These are phyloP conservation scores for Tiliacea citrago DNA, from an alignment of 2,888 invertebrate species.

Conservation along the genomic window DNA sequence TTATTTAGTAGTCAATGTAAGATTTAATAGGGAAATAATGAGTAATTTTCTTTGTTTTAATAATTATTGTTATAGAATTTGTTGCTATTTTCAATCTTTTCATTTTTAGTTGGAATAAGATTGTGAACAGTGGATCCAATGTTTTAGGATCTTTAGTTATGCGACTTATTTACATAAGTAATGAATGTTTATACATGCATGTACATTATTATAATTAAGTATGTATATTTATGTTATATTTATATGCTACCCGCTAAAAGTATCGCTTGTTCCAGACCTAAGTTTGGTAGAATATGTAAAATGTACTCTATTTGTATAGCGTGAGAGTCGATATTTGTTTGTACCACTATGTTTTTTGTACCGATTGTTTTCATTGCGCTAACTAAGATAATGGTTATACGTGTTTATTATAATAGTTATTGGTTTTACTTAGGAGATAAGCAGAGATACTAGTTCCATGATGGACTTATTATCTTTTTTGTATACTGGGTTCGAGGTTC, in stretches of 20 bases:
- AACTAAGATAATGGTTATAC: slow-evolving; percentile 14
- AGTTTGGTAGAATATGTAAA: slow-evolving; percentile 45
- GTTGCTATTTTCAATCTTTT: neutral
- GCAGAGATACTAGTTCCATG: slow-evolving; percentile 10
- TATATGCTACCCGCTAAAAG: neutral
- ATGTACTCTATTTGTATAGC: slow-evolving; percentile 34
- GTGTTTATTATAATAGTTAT: neutral
- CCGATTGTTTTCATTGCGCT: slow-evolving; percentile 30
- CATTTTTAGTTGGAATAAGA: neutral
- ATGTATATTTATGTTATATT: neutral
- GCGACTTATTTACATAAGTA: neutral
- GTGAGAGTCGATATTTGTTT: slow-evolving; percentile 45
- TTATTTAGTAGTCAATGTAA: slow-evolving; percentile 25
- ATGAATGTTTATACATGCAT: slow-evolving; percentile 5
- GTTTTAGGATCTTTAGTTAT: neutral
- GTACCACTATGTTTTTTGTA: slow-evolving; percentile 28
- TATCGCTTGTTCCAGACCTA: slow-evolving; percentile 38
- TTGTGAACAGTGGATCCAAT: neutral
- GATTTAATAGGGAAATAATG: slow-evolving; percentile 5
- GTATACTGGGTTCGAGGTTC: neutral
- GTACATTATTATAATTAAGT: neutral
- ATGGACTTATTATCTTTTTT: neutral
- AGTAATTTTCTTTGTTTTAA: slow-evolving; percentile 10
- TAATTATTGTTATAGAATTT: slow-evolving; percentile 9
- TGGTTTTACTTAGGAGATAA: slow-evolving; percentile 11